A percentile compares a stretch with the other conserved stretches of the same genome.
Conservation (phyloP, 2,888 invertebrate genomes). For the Hirudinaria manillensis region DNA sequence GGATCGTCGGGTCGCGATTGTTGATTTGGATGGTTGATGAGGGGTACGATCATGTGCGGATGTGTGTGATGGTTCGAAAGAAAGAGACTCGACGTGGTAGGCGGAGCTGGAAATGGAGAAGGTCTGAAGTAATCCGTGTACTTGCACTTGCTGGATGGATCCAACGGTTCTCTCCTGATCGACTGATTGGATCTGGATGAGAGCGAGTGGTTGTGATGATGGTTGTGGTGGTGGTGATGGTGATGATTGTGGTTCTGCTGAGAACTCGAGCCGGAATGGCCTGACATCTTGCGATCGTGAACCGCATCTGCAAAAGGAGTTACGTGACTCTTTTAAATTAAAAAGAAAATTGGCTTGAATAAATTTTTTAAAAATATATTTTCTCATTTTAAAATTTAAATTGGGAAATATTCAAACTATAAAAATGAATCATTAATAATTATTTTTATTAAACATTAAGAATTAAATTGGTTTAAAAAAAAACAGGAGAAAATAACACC, state of each 20-base stretch:
- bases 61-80: conserved; percentile 11
- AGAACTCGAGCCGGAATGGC: not conserved
- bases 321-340: no score
- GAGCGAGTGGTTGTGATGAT: not conserved
- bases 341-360: no score
- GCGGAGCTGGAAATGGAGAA: not conserved
- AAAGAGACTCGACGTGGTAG: conserved; percentile 3
- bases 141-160: not conserved
- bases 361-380: no score
- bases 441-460: no score
- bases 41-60: conserved; percentile 24
- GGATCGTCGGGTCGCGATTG: not conserved
- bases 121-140: conserved; percentile 16
- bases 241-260: conserved; percentile 10
- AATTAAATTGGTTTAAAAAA: no score
- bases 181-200: not conserved
- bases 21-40: conserved; percentile 16
- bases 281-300: conserved; percentile 14
- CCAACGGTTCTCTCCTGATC: not conserved
- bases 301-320: not conserved
- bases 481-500: no score
- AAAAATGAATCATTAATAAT: no score
- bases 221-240: not conserved
- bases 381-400: no score
- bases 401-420: no score